Evolutionary conservation across 2,888 invertebrate genomes (phyloP), one percentile per base, ranked within the genome.

Genomic region (Amblyteles armatorius): DNA sequence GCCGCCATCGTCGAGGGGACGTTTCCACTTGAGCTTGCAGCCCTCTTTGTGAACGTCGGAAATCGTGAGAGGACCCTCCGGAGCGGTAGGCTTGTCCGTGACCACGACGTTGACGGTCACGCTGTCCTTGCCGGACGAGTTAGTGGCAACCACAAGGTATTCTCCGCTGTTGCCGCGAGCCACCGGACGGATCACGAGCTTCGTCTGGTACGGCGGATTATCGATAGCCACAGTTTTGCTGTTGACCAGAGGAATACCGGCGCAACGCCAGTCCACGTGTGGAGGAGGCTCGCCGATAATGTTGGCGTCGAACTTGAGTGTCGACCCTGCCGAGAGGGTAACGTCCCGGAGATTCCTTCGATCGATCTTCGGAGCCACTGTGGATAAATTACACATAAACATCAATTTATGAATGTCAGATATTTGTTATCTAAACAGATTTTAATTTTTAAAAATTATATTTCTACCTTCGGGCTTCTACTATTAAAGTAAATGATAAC

Each of bases 241-340:
- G 16, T 94, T 94, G 91, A 95, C 95, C 71, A 99, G 94, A 19
- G 97, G 97, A 93, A 97, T 96, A 89, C 97, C 97, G 88, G 97
- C 97, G 92, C 97, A 97, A 91, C 97, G 96, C 99, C 99, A 99
- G 92, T 97, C 97, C 29, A 98, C 97, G 83, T 96, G 97, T 69
- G 99, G 99, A 79, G 98, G 97, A 1, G 99, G 99, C 93, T 99
- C 99, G 81, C 99, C 99, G 92, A 96, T 97, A 80, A 99, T 97
- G 86, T 97, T 97, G 0, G 98, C 99, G 90, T 99, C 98, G 92
- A 99, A 96, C 94, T 99, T 99, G 87, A 99, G 96, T 26, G 98
- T 96, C 29, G 98, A 97, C 57, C 99, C 99, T 65, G 98, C 97
- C 52, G 99, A 99, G 79, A 99, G 94, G 1, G 98, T 98, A 60